Conservation (phyloP, 1,140 invertebrate species). For the Leptopilina boulardi region DNA sequence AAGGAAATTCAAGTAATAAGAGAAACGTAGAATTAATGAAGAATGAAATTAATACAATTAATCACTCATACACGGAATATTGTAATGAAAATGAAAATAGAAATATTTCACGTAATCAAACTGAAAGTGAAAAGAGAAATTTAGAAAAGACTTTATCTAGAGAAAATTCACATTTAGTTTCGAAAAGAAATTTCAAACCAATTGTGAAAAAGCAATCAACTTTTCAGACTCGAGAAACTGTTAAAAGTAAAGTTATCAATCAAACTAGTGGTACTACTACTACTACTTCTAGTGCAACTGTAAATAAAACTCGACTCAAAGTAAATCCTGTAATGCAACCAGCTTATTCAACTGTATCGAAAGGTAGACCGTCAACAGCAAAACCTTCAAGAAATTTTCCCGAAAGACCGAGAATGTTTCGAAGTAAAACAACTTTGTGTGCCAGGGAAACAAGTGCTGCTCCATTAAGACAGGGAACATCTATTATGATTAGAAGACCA, state of each 20-base stretch:
- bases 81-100: slow-evolving; percentile 46
- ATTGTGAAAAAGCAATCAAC: slow-evolving; percentile 62
- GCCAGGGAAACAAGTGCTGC: slow-evolving; percentile 57
- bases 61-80: slow-evolving; percentile 46
- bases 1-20: slow-evolving; percentile 66
- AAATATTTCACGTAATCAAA: slow-evolving; percentile 28
- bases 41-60: slow-evolving; percentile 65
- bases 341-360: slow-evolving; percentile 75
- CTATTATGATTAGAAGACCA: slow-evolving; percentile 60
- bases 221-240: slow-evolving; percentile 6
- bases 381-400: slow-evolving; percentile 42
- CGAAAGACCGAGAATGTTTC: slow-evolving; percentile 64
- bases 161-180: slow-evolving; percentile 44
- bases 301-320: slow-evolving; percentile 47
- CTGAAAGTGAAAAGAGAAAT: slow-evolving; percentile 38
- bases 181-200: slow-evolving; percentile 45
- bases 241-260: slow-evolving; percentile 52
- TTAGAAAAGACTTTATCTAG: slow-evolving; percentile 35
- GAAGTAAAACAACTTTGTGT: slow-evolving; percentile 72
- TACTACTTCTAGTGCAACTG: slow-evolving; percentile 35
- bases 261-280: slow-evolving; percentile 52
- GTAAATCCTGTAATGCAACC: slow-evolving; percentile 54
- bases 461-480: slow-evolving; percentile 62
- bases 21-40: slow-evolving; percentile 59
- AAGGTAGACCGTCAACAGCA: slow-evolving; percentile 59